phyloP scores from a whole-genome alignment of 2,888 invertebrate genomes.

The Cephus runcator region DNA sequence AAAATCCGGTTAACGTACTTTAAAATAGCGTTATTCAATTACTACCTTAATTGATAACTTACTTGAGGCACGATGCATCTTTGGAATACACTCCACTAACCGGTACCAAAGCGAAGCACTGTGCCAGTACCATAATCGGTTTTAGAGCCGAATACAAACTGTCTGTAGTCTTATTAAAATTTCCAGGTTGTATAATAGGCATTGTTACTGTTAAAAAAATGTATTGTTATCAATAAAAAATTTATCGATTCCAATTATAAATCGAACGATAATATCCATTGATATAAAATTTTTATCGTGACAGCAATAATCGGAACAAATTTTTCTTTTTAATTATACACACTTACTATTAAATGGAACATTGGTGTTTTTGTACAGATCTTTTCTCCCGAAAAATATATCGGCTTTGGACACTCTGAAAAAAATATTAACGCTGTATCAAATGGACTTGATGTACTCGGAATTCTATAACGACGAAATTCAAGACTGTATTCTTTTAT shows the following conservation, averaged over 20 bases:
- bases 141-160: conserved; percentile 67
- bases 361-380: conserved; percentile 28
- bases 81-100: conserved; percentile 65
- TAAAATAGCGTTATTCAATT: not conserved
- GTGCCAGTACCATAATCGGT: conserved; percentile 67
- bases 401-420: conserved; percentile 35
- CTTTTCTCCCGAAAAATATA: conserved; percentile 29
- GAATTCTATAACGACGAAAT: not conserved
- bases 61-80: conserved; percentile 63
- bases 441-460: not conserved
- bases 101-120: conserved; percentile 69
- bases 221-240: not conserved
- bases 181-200: conserved; percentile 32
- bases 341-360: conserved; percentile 38
- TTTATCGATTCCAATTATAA: not conserved
- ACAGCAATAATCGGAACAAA: not conserved
- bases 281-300: not conserved
- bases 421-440: conserved; percentile 6
- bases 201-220: conserved; percentile 35
- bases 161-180: conserved; percentile 50
- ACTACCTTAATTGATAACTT: conserved; percentile 19
- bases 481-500: not conserved
- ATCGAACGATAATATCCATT: not conserved
- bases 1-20: not conserved
- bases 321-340: not conserved